phyloP scores from a whole-genome alignment of 1,140 invertebrate genomes.

The Drosophila nigromelanica region DNA sequence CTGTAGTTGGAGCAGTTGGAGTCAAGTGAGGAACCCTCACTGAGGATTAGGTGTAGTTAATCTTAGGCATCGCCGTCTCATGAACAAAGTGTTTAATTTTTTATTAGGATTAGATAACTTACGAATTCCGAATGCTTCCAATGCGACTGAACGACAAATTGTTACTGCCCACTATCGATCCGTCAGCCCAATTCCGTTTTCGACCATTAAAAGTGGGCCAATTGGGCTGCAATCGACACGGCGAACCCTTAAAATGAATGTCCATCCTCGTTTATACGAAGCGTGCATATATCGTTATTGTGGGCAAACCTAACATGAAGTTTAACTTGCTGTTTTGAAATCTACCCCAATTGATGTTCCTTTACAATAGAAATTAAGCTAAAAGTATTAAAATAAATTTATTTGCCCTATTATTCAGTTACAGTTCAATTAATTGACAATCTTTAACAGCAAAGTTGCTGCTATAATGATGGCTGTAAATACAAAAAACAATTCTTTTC shows the following conservation, averaged over 20 bases:
- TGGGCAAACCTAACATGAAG: neutral
- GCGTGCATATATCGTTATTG: conserved; percentile 5
- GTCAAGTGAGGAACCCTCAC: too few relatives aligned
- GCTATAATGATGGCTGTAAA: too few relatives aligned
- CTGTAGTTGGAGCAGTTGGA: conserved; percentile 40
- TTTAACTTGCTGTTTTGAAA: neutral
- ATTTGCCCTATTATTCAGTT: too few relatives aligned
- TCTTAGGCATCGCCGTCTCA: neutral
- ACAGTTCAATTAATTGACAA: too few relatives aligned
- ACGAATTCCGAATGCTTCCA: conserved; percentile 43
- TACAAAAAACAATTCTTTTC: too few relatives aligned
- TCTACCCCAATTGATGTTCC: neutral
- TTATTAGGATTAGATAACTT: conserved; percentile 40
- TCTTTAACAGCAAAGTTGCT: too few relatives aligned
- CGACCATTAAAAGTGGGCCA: conserved; percentile 19
- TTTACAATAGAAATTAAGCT: neutral
- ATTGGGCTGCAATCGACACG: conserved; percentile 35
- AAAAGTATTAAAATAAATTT: too few relatives aligned
- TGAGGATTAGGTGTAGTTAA: neutral
- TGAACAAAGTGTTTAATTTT: conserved; percentile 22
- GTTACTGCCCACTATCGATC: conserved; percentile 46
- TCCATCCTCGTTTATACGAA: conserved; percentile 9
- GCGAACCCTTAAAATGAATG: conserved; percentile 1
- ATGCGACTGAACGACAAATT: conserved; percentile 32
- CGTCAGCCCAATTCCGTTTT: conserved; percentile 28